A percentile compares a stretch with the other conserved stretches of the same genome.
These are phyloP conservation scores for Notolepis coatsorum DNA, from an alignment of 2,797 vertebrate genomes.

Conservation along the genomic window DNA sequence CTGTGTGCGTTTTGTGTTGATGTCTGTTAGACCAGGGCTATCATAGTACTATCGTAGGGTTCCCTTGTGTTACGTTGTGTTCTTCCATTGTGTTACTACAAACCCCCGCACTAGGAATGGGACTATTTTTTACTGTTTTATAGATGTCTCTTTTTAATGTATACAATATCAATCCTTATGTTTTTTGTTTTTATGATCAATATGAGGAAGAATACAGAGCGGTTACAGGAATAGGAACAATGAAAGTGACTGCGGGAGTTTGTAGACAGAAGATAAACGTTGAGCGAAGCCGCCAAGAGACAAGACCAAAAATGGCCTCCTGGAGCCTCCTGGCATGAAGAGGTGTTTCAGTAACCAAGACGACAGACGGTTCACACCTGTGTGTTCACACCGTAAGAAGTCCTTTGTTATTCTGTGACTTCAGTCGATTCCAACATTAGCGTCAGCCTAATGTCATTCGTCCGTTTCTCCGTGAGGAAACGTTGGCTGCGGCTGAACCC, in stretches of 20 bases:
- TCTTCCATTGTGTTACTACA: slow-evolving; percentile 76
- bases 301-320: too few relatives aligned
- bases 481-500: too few relatives aligned
- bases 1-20: slow-evolving; percentile 67
- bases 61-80: slow-evolving; percentile 77
- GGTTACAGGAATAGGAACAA: slow-evolving; percentile 49
- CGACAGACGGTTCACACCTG: slow-evolving; percentile 13
- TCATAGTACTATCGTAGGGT: slow-evolving; percentile 57
- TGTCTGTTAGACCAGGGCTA: slow-evolving; percentile 65
- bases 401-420: too few relatives aligned
- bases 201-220: slow-evolving; percentile 43
- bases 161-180: slow-evolving; percentile 46
- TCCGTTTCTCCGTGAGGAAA: too few relatives aligned
- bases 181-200: slow-evolving; percentile 64
- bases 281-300: too few relatives aligned
- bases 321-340: slow-evolving; percentile 16
- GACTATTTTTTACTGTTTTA: slow-evolving; percentile 49
- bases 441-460: too few relatives aligned
- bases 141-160: slow-evolving; percentile 31
- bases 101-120: slow-evolving; percentile 65
- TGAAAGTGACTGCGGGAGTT: slow-evolving; percentile 42
- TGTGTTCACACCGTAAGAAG: too few relatives aligned
- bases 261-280: too few relatives aligned
- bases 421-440: too few relatives aligned
- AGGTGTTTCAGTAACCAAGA: background rate